Base-by-base conservation (phyloP, 2,797 vertebrate genomes). In the Bradypus variegatus region DNA sequence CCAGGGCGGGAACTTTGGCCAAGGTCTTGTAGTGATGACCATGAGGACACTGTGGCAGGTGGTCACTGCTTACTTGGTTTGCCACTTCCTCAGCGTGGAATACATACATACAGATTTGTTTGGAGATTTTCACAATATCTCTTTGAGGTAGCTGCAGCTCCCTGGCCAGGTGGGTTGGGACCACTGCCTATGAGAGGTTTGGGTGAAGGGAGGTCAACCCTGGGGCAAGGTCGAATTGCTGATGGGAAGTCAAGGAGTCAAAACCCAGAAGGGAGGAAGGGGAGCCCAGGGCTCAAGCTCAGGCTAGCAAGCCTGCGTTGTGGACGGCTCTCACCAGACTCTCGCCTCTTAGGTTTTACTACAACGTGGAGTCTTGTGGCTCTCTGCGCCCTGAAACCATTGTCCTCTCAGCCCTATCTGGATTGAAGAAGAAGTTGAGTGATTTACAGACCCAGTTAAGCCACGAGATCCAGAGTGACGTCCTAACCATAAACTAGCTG, bases 371-470 rank as follows among this genome's bases (percentile, higher is more conserved):
- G 97, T 99, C 99, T 0, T 99, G 99, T 0, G 99, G 99, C 45
- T 99, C 99, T 0, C 98, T 99, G 92, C 98, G 99, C 41, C 99
- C 99, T 0, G 99, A 99, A 97, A 99, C 98, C 93, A 99, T 99
- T 0, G 99, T 99, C 87, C 98, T 99, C 95, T 99, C 99, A 0
- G 99, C 99, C 0, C 95, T 99, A 31, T 99, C 99, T 0, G 98
- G 98, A 89, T 97, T 99, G 41, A 99, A 99, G 97, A 99, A 99
- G 98, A 99, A 99, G 89, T 97, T 99, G 91, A 99, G 99, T 0
- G 99, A 99, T 91, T 98, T 99, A 84, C 99, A 99, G 97, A 99
- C 99, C 3, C 99, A 99, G 95, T 97, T 99, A 95, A 99, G 99
- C 97, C 99, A 99, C 0, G 99, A 99, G 96, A 99, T 99, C 95